These are phyloP conservation scores for Isoperla grammatica DNA, from an alignment of 2,888 invertebrate genomes.

Conservation along the genomic window DNA sequence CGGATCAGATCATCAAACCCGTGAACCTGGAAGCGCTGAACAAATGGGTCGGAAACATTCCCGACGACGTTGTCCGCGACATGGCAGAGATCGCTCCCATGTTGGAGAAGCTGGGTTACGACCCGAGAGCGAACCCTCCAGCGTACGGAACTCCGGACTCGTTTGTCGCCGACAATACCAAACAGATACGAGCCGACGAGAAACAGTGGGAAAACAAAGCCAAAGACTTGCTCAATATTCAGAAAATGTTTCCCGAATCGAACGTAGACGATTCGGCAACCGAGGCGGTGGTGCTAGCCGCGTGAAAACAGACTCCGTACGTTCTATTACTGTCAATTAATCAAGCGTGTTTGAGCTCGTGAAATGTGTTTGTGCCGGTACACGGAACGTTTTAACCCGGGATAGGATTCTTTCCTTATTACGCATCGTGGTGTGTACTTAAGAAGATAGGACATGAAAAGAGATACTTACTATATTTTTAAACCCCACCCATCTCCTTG, in stretches of 20 bases:
- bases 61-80: constrained; percentile 84
- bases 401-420: no score
- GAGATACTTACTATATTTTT: no score
- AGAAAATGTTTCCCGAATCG: constrained; percentile 22
- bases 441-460: no score
- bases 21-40: constrained; percentile 93
- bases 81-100: constrained; percentile 94
- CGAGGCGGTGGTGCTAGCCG: constrained; percentile 19
- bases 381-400: no score
- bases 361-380: no score
- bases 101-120: constrained; percentile 85
- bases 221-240: constrained; percentile 30
- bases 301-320: neutral
- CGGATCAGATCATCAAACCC: constrained; percentile 98
- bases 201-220: constrained; percentile 34
- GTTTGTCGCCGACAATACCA: constrained; percentile 63
- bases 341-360: no score
- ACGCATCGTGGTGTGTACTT: no score
- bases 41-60: constrained; percentile 87
- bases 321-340: no score
- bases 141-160: constrained; percentile 83
- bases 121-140: constrained; percentile 94
- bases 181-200: constrained; percentile 35
- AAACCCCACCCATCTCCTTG: no score
- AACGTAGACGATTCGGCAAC: constrained; percentile 26